Base-by-base conservation (phyloP, 2,888 invertebrate genomes). In the Brenthis ino region DNA sequence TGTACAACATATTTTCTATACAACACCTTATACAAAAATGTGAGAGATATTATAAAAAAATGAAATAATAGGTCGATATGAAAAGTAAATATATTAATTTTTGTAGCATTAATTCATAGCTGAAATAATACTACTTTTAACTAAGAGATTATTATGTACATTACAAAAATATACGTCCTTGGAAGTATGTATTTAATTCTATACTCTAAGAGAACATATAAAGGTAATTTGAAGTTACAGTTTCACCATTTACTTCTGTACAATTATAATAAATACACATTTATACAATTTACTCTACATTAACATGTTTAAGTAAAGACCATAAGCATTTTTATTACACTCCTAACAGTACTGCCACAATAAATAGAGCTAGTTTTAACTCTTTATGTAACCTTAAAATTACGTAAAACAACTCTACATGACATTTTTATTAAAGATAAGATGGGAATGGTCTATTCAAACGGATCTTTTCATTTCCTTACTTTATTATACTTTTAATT, bases 221-320 rank as follows among this genome's bases (percentile, higher is more conserved):
- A 57, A 58, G n/a, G 8, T 48, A 24, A 48, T 58, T 58, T 48
- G 3, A 24, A 14, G n/a, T 13, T 20, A 58, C 24, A 58, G 48
- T 57, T 57, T 57, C 20, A 57, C 57, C 51, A 60, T 65, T 63
- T 69, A 51, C 61, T 33, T 57, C 64, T 47, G 28, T 37, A 55
- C 65, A 73, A 80, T 82, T 81, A 77, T 77, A 80, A 81, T 80
- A 81, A 82, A 82, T 77, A 81, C 77, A 80, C 78, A 78, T 79
- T 79, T 79, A 75, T 74, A 74, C 70, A 70, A 75, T 77, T 77
- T 75, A 75, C 48, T 65, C 48, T 74, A 70, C 74, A 76, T 77
- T 74, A 77, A 72, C 72, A 74, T 75, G 73, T 75, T 76, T 74
- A 79, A 77, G 75, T 70, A 71, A 70, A 71, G 72, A 72, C 74